Evolutionary conservation across 2,888 invertebrate genomes (phyloP).

Genomic region (Auanema sp.): DNA sequence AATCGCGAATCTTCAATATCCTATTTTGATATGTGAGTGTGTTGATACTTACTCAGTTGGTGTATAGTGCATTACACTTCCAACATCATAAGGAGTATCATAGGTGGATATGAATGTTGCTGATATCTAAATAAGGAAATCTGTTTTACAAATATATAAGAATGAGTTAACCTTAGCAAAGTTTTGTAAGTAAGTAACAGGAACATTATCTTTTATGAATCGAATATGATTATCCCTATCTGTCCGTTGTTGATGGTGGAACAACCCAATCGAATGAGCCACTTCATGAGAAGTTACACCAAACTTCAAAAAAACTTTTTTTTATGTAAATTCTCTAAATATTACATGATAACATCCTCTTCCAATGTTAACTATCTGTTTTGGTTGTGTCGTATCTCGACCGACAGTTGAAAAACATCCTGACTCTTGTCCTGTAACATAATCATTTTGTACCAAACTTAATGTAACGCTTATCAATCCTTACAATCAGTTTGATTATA

Average conservation of each 20-base stretch:
- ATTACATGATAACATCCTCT: conserved; percentile 19
- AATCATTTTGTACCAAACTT: background rate
- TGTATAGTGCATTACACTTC: conserved; percentile 27
- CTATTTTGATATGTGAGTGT: too few relatives aligned
- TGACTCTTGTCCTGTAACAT: conserved; percentile 6
- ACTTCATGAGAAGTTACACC: conserved; percentile 25
- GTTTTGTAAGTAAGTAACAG: conserved; percentile 13
- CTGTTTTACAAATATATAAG: too few relatives aligned
- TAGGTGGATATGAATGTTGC: conserved; percentile 12
- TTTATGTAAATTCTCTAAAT: background rate
- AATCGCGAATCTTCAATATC: conserved; percentile 20
- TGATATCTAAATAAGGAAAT: background rate
- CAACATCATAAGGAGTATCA: conserved; percentile 20
- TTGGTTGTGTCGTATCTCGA: conserved; percentile 10
- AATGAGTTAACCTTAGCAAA: conserved; percentile 21
- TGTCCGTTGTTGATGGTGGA: conserved; percentile 21
- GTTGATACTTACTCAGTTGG: conserved; percentile 20
- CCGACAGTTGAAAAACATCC: conserved; percentile 22
- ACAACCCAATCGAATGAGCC: conserved; percentile 24
- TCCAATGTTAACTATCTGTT: conserved; percentile 17
- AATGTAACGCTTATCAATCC: background rate
- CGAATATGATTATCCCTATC: conserved; percentile 17
- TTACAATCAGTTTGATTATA: too few relatives aligned
- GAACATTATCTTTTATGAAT: conserved; percentile 9
- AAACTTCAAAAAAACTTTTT: conserved; percentile 9